Evolutionary conservation across 2,113 vertebrate species (phyloP).

Genomic region (Corynorhinus townsendii): DNA sequence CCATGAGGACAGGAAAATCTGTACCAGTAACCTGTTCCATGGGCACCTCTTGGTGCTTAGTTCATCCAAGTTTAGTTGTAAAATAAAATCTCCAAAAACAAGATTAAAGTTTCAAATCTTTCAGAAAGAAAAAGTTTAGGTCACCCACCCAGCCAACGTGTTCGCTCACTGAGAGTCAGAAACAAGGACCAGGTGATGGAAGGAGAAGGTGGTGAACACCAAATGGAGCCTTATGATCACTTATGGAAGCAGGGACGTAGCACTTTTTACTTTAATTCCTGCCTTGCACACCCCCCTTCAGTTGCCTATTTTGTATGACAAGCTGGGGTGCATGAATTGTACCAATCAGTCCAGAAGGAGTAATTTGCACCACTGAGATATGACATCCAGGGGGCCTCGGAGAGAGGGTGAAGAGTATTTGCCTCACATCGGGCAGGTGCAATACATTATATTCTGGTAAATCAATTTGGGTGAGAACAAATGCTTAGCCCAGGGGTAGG

Average conservation of each 20-base stretch:
- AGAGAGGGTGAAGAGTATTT: neutral
- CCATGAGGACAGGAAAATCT: neutral
- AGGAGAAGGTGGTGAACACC: neutral
- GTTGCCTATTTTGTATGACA: neutral
- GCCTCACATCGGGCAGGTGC: neutral
- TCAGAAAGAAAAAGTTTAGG: neutral
- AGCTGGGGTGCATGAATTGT: neutral
- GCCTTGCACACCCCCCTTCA: neutral
- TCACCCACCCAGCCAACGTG: neutral
- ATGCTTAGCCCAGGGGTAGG: neutral
- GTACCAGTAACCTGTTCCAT: neutral
- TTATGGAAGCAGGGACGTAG: neutral
- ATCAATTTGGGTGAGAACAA: neutral
- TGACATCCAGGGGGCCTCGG: neutral
- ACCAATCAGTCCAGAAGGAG: neutral
- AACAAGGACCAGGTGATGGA: neutral
- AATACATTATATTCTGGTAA: too few relatives aligned
- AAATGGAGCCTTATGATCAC: neutral
- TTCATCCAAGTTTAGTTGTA: neutral
- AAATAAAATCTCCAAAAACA: neutral
- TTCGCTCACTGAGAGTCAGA: neutral
- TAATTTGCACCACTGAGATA: neutral
- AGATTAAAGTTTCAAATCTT: neutral
- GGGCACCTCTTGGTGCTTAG: neutral
- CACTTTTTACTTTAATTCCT: neutral